phyloP scores from a whole-genome alignment of 2,797 vertebrate species.

The Acrossocheilus fasciatus region DNA sequence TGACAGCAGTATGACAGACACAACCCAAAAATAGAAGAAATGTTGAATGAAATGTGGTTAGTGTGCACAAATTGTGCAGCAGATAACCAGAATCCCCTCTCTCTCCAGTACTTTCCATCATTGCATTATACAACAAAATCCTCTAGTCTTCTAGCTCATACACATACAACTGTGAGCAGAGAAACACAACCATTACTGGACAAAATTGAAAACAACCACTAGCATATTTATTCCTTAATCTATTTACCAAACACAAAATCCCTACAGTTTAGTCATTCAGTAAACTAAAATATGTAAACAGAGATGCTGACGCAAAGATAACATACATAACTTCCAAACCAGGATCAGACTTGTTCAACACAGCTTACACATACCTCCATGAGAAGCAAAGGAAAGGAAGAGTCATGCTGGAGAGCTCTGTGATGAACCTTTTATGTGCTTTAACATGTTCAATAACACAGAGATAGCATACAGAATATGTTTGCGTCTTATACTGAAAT shows the following conservation, averaged over 20 bases:
- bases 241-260: not conserved
- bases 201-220: not conserved
- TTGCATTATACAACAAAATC: not conserved
- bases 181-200: not conserved
- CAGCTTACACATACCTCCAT: conserved; percentile 44
- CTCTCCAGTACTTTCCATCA: not conserved
- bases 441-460: not conserved
- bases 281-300: not conserved
- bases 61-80: not conserved
- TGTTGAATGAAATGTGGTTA: conserved; percentile 42
- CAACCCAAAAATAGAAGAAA: conserved; percentile 15
- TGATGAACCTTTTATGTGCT: not conserved
- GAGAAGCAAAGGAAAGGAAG: not conserved
- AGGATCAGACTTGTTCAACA: conserved; percentile 49
- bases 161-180: not conserved
- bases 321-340: not conserved
- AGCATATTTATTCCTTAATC: not conserved
- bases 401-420: not conserved
- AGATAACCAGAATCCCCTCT: conserved; percentile 38
- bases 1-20: conserved; percentile 18
- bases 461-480: not conserved
- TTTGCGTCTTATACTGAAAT: not conserved
- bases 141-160: not conserved
- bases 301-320: not conserved
- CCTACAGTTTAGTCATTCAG: not conserved